A percentile compares a stretch with the other conserved stretches of the same genome.
Evolutionary conservation across 2,888 invertebrate species (phyloP).

Genomic region (Geotrupes spiniger): DNA sequence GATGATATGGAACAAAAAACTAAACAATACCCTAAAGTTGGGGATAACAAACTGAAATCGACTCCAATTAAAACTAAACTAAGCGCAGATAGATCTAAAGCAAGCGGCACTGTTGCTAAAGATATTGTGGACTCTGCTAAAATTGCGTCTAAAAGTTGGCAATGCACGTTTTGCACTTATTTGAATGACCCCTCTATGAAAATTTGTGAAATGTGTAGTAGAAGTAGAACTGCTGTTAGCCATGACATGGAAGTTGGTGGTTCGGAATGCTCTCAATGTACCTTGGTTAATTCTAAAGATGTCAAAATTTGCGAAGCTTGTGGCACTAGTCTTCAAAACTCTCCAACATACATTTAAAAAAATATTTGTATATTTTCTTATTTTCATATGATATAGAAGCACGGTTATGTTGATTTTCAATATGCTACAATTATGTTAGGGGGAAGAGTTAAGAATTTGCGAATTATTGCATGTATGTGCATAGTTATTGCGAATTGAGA

Average conservation of each 20-base stretch:
- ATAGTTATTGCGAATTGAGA: no score
- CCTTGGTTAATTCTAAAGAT: slow-evolving; percentile 69
- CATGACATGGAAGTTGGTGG: slow-evolving; percentile 64
- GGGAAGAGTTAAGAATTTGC: no score
- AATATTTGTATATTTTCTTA: no score
- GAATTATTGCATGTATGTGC: no score
- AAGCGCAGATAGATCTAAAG: slow-evolving; percentile 1
- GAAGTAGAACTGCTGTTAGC: slow-evolving; percentile 43
- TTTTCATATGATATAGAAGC: slow-evolving; percentile 1
- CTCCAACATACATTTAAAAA: slow-evolving; percentile 69
- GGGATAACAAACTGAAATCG: slow-evolving; percentile 24
- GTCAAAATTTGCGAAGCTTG: slow-evolving; percentile 68
- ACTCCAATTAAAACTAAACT: slow-evolving; percentile 6
- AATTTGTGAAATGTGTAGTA: slow-evolving; percentile 76
- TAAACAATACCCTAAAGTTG: slow-evolving; percentile 27
- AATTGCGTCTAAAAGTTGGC: slow-evolving; percentile 55
- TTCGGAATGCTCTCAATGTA: slow-evolving; percentile 71
- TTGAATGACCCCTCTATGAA: slow-evolving; percentile 55
- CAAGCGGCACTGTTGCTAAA: slow-evolving; percentile 9
- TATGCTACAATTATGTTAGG: background rate
- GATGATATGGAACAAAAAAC: slow-evolving; percentile 41
- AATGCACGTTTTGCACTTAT: slow-evolving; percentile 70
- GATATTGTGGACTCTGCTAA: slow-evolving; percentile 8
- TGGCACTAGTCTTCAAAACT: slow-evolving; percentile 64
- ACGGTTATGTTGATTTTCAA: background rate